phyloP scores from a whole-genome alignment of 2,797 vertebrate genomes.

The Vireo griseus region DNA sequence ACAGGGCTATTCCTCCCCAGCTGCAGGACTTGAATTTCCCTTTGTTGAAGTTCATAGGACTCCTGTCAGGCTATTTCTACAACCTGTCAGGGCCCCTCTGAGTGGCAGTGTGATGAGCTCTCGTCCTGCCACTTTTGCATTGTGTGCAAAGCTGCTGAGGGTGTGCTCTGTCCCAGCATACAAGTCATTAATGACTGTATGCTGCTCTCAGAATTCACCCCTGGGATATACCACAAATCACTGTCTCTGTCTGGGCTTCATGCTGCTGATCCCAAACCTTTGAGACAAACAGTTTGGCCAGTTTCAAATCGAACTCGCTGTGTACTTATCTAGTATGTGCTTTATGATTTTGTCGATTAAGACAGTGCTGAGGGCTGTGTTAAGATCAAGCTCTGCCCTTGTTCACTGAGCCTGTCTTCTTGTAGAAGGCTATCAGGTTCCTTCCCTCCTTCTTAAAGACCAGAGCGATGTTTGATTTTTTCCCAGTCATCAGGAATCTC shows the following conservation, averaged over 20 bases:
- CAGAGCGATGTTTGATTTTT: not conserved
- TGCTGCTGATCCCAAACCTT: not conserved
- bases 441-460: not conserved
- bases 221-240: not conserved
- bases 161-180: not conserved
- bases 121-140: not conserved
- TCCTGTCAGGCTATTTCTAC: not conserved
- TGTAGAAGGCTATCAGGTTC: rapidly evolving
- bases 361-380: not conserved
- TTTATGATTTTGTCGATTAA: not conserved
- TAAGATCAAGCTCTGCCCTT: not conserved
- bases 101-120: not conserved
- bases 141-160: not conserved
- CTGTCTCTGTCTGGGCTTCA: not conserved
- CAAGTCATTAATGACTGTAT: not conserved
- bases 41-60: not conserved
- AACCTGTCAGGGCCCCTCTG: not conserved
- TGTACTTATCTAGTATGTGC: not conserved
- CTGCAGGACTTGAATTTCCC: not conserved
- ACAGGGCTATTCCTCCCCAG: not conserved
- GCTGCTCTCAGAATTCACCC: not conserved
- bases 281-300: not conserved
- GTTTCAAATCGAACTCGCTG: not conserved
- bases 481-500: not conserved
- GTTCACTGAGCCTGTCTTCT: not conserved